Evolutionary conservation across 2,888 invertebrate genomes (phyloP), one percentile per base, ranked within the genome.

Genomic region (Cephonodes hylas): DNA sequence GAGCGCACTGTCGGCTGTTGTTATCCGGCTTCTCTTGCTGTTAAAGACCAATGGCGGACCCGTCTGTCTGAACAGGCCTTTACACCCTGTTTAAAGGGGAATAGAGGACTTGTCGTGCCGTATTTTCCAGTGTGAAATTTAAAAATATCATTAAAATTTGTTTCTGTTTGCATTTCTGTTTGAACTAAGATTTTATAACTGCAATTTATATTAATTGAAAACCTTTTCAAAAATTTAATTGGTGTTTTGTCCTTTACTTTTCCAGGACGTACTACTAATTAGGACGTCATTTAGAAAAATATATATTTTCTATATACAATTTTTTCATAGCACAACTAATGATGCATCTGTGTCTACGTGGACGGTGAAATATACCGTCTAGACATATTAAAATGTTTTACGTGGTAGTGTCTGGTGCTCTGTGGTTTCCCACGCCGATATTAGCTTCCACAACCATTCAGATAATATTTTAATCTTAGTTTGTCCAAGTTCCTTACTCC

Each of bases 311-410:
- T 45, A 10, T 45, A 10, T 10, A 2, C n/a, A n/a, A n/a, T 23
- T 58, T 42, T 58, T 58, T 22, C 22, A 34, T 18, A 2, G 15
- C 18, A 38, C 13, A 42, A 42, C 13, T 53, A 60, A 60, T 34
- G 59, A 46, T 23, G 22, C 38, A 27, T 48, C 60, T 48, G 48
- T 34, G 23, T 38, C n/a, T n/a, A 18, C 38, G 48, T 42, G 25
- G 53, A 48, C 48, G 34, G 15, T 60, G 60, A 60, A 42, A 60
- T 60, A 60, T 60, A 25, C 53, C 60, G 60, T 60, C 60, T 60
- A 60, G 60, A 60, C 60, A 48, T 53, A 60, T 60, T 60, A 53
- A 60, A 60, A 42, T 42, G 23, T 23, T 60, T 60, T 53, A 60
- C 53, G 48, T 60, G 60, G 23, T 15, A 18, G 22, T 13, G 42